Evolutionary conservation across 1,140 invertebrate species (phyloP).

Genomic region (Drosophila busckii): DNA sequence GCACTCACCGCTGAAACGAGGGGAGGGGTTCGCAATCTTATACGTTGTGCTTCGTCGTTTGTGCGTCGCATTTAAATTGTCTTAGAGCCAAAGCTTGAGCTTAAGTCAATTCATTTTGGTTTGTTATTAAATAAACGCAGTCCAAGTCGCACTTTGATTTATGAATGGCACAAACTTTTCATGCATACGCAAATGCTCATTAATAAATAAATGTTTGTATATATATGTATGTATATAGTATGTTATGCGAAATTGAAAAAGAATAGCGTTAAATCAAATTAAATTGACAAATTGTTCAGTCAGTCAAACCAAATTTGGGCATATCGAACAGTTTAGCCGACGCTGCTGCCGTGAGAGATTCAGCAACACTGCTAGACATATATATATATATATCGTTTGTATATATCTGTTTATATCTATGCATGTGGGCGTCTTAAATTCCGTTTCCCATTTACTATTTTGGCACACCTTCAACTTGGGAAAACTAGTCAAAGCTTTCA

Average conservation of each 20-base stretch:
- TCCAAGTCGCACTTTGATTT: constrained; percentile 42
- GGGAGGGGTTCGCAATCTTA: no score
- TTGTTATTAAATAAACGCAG: constrained; percentile 40
- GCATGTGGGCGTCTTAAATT: no score
- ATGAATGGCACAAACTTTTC: constrained; percentile 40
- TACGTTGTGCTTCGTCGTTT: constrained; percentile 15
- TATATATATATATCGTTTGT: no score
- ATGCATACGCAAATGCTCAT: constrained; percentile 26
- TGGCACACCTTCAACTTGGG: no score
- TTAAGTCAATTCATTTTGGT: constrained; percentile 13
- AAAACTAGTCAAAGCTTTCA: no score
- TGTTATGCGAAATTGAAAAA: constrained; percentile 7
- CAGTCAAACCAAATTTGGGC: constrained; percentile 1
- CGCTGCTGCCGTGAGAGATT: no score
- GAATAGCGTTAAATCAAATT: constrained; percentile 51
- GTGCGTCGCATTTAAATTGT: constrained; percentile 57
- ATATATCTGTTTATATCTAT: no score
- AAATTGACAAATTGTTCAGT: constrained; percentile 55
- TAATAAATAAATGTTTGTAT: constrained; percentile 28
- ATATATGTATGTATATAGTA: constrained; percentile 1
- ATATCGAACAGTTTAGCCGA: constrained; percentile 6
- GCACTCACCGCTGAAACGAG: no score
- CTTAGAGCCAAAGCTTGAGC: constrained; percentile 7
- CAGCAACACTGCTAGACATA: no score
- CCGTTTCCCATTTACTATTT: no score